Evolutionary conservation across 2,888 invertebrate species (phyloP), one percentile per base, ranked within the genome.

Genomic region (Eupithecia centaureata): DNA sequence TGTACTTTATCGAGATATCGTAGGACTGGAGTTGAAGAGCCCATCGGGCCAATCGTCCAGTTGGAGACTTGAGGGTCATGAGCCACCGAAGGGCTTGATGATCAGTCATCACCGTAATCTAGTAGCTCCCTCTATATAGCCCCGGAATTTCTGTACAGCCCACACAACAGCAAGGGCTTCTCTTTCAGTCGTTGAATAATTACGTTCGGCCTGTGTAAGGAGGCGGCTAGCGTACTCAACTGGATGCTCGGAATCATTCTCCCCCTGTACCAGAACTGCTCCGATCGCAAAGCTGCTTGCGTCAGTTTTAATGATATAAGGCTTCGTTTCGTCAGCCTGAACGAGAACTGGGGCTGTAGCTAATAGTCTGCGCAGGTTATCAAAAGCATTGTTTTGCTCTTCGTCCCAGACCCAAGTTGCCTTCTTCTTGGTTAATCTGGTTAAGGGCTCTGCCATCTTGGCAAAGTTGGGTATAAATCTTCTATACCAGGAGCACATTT

Each of bases 181-280:
- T 10, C 71, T 28, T 33, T 76, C 73, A 0, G 73, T 74, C 0
- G 86, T 85, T 0, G 82, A 74, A 56, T 90, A 90, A 18, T 85
- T 87, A 0, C 71, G 58, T 73, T 92, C 87, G 0, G 67, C 62
- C 0, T 27, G n/a, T 0, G 15, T 73, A 5, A 80, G 47, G 0
- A 80, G 62, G 0, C 77, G 69, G 54, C 80, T 79, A 0, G 79
- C 77, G 30, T 73, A 78, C 27, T 77, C 75, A 2, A 76, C 65
- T 0, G 75, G 74, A 10, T 67, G 73, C 68, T 74, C 72, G 3
- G 67, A 22, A 5, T 56, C 25, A 12, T 59, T 65, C 62, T 74
- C 69, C 65, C 74, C 74, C 63, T 74, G 76, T n/a, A n/a, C n/a
- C n/a, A n/a, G n/a, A n/a, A n/a, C n/a, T n/a, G n/a, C n/a, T n/a